A percentile compares a stretch with the other conserved stretches of the same genome.
Conservation (phyloP, 2,888 invertebrate genomes). For the Boloria selene region DNA sequence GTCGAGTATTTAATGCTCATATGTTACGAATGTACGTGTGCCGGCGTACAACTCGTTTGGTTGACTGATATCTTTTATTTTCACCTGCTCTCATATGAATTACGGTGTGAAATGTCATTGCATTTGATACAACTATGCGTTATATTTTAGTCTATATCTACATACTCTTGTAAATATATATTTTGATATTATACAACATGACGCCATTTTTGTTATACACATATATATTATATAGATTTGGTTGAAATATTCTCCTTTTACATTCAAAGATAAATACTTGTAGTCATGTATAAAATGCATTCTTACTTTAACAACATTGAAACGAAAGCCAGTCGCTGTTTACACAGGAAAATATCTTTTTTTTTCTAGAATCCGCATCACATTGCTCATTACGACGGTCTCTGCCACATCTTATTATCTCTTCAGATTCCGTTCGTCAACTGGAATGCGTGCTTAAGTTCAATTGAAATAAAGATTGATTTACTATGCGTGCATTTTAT, state of each 20-base stretch:
- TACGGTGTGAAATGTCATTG: constrained; percentile 33
- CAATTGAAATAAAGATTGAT: constrained; percentile 30
- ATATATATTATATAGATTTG: background rate
- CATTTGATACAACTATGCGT: background rate
- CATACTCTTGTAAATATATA: too few relatives aligned
- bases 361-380: constrained; percentile 57
- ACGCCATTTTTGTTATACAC: background rate
- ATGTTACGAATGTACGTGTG: constrained; percentile 75
- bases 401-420: constrained; percentile 65
- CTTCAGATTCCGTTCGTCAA: constrained; percentile 41
- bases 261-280: constrained; percentile 7
- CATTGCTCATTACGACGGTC: constrained; percentile 62
- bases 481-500: constrained; percentile 32
- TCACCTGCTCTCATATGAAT: constrained; percentile 68
- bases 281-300: constrained; percentile 27
- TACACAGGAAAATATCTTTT: constrained; percentile 57
- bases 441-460: constrained; percentile 44
- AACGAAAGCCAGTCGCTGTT: constrained; percentile 52
- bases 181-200: background rate
- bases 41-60: constrained; percentile 54
- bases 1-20: constrained; percentile 76
- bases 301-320: constrained; percentile 44
- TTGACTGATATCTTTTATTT: constrained; percentile 59
- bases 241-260: background rate
- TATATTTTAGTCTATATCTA: background rate